Evolutionary conservation across 2,797 vertebrate species (phyloP).

Genomic region (Platyrinchus mystaceus): DNA sequence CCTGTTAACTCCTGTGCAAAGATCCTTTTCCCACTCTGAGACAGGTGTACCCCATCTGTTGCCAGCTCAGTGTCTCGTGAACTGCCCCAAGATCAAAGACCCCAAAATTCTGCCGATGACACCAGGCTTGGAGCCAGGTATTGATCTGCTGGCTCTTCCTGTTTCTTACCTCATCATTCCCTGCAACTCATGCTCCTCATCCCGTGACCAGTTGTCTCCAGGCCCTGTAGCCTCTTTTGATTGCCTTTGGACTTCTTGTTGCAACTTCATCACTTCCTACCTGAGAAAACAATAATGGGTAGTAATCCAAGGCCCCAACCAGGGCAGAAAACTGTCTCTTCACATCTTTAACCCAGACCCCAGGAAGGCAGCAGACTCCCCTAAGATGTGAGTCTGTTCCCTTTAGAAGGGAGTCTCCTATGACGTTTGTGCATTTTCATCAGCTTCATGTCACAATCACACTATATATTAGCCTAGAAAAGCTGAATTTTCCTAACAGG

Average conservation of each 20-base stretch:
- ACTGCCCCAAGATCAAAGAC: neutral
- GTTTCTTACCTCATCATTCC: neutral
- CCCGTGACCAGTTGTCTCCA: neutral
- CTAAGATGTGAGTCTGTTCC: neutral
- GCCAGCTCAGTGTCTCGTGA: neutral
- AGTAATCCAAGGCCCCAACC: neutral
- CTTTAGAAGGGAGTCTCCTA: neutral
- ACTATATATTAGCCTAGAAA: neutral
- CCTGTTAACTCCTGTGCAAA: neutral
- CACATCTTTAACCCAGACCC: neutral
- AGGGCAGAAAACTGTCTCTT: neutral
- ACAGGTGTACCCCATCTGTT: neutral
- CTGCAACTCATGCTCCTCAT: neutral
- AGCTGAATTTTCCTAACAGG: neutral
- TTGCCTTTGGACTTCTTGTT: accelerated
- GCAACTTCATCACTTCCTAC: neutral
- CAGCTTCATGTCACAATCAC: neutral
- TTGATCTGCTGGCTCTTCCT: neutral
- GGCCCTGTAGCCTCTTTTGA: neutral
- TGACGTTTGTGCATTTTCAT: neutral
- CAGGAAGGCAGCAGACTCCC: neutral
- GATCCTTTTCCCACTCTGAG: neutral
- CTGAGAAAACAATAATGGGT: neutral
- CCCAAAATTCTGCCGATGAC: neutral
- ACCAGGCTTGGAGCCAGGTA: neutral